Evolutionary conservation across 2,888 invertebrate genomes (phyloP), one percentile per base, ranked within the genome.

Genomic region (Carabus problematicus): DNA sequence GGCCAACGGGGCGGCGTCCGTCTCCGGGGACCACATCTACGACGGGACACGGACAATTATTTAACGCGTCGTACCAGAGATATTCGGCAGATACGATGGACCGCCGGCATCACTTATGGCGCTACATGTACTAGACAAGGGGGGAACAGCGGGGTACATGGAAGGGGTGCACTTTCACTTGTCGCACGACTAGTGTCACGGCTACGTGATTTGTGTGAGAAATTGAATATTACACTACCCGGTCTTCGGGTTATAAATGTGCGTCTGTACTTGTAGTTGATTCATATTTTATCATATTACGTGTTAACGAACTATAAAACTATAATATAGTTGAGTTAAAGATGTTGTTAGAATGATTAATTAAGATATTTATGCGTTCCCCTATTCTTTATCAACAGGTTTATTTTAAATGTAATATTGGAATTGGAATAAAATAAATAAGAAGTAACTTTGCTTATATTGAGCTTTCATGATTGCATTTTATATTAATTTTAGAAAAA

Each of bases 141-240:
- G 12, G 56, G 56, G 29, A 56, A 9, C 11, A 45, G 45, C 14
- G 14, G n/a, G 29, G 29, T 2, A 6, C 29, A 29, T 29, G 29
- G 29, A 29, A 29, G 2, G 29, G 6, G 29, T 29, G 29, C 29
- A 29, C 29, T 29, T 29, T 29, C 29, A 56, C 56, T 39, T 39
- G 56, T 56, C 56, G 56, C 29, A 39, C 29, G 29, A 40, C 40
- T 11, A 19, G 19, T 19, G 52, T 52, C 52, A 52, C n/a, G 3
- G 19, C 18, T 52, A 19, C 19, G 11, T 56, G 56, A 56, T 56
- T 56, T 56, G 56, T 56, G 56, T 56, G 56, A 29, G 56, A 56
- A 56, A 39, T 56, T 56, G 56, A 56, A 19, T 39, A 54, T 54
- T 29, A 29, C 29, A 29, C 29, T 6, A 29, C 3, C 2, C 29